These are phyloP conservation scores for Eutrigla gurnardus DNA, from an alignment of 2,797 vertebrate species.

Conservation along the genomic window DNA sequence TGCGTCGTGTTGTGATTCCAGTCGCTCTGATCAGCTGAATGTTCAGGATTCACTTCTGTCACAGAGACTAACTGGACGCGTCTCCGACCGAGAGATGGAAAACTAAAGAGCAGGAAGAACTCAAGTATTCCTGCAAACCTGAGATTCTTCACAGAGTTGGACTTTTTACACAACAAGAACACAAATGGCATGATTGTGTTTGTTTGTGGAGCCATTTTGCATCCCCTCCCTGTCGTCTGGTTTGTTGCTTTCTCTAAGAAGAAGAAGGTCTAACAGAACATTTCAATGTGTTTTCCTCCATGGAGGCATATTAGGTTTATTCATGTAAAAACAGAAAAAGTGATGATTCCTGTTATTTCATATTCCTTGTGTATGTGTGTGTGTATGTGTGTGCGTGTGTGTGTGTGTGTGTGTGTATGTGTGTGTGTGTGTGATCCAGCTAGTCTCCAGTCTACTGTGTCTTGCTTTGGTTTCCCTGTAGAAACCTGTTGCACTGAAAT, in stretches of 20 bases:
- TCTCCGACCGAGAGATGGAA: neutral
- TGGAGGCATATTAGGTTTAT: too few relatives aligned
- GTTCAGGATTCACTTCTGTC: neutral
- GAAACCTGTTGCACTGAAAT: conserved; percentile 37
- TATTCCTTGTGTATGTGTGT: neutral
- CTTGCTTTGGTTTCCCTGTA: neutral
- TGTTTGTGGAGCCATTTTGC: neutral
- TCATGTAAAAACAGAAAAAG: too few relatives aligned
- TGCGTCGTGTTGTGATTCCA: neutral
- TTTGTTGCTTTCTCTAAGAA: neutral
- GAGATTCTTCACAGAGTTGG: neutral
- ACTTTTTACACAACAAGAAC: neutral
- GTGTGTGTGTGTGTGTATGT: too few relatives aligned
- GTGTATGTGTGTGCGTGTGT: neutral
- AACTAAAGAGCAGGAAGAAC: neutral
- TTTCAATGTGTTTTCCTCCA: too few relatives aligned
- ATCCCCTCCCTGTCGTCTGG: too few relatives aligned
- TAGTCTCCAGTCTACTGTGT: too few relatives aligned
- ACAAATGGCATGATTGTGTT: neutral
- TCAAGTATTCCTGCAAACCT: neutral
- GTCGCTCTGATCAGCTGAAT: neutral
- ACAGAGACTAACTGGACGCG: neutral
- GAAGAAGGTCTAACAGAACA: neutral
- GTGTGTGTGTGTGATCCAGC: neutral
- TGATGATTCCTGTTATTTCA: neutral